A percentile compares a stretch with the other conserved stretches of the same genome.
These are phyloP conservation scores for Tenthredo livida DNA, from an alignment of 2,888 invertebrate species.

Conservation along the genomic window DNA sequence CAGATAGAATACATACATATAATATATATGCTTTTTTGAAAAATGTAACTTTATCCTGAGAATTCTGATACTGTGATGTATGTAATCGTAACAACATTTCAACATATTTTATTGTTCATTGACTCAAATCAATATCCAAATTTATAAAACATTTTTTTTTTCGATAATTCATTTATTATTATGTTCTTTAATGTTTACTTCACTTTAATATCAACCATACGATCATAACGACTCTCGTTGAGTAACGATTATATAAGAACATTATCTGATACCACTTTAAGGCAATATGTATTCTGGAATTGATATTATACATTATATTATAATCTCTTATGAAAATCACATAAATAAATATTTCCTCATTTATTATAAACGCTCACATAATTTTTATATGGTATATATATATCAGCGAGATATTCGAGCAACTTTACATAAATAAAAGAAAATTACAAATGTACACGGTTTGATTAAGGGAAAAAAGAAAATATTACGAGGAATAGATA, in stretches of 20 bases:
- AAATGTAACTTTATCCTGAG: background rate
- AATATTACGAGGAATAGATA: slow-evolving; percentile 9
- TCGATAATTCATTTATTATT: background rate
- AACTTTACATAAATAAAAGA: slow-evolving; percentile 26
- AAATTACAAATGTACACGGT: slow-evolving; percentile 48
- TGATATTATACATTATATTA: slow-evolving; percentile 25
- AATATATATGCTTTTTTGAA: background rate
- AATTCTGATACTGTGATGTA: background rate
- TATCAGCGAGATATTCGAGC: background rate
- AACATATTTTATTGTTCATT: slow-evolving; percentile 42
- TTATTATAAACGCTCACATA: background rate
- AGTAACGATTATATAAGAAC: slow-evolving; percentile 17
- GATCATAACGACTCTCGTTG: background rate
- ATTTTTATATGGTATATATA: background rate
- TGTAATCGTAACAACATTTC: slow-evolving; percentile 15
- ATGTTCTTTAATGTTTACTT: background rate
- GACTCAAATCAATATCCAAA: slow-evolving; percentile 18
- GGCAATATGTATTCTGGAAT: slow-evolving; percentile 30
- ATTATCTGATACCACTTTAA: slow-evolving; percentile 15
- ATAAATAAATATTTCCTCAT: slow-evolving; percentile 19
- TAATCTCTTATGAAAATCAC: background rate
- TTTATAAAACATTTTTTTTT: slow-evolving; percentile 33
- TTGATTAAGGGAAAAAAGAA: slow-evolving; percentile 6
- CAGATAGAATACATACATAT: no score
- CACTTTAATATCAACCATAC: background rate